Conservation (phyloP, 2,113 vertebrate species). For the Bothrops jararaca region DNA sequence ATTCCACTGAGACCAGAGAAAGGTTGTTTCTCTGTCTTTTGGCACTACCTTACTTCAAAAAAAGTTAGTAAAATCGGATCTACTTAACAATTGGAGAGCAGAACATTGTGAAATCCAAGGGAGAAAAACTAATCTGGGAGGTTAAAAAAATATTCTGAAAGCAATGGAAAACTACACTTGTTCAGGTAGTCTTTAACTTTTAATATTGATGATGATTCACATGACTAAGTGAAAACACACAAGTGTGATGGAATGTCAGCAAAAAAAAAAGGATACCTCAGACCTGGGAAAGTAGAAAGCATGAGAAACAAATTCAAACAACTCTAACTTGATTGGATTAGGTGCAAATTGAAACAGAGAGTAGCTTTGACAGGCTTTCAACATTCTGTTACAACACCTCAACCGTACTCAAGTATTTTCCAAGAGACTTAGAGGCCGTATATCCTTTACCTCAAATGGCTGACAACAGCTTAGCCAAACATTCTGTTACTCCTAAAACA, state of each 20-base stretch:
- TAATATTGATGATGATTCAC: neutral
- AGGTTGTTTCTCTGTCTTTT: neutral
- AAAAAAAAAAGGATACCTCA: neutral
- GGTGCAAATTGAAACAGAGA: neutral
- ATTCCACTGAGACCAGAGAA: neutral
- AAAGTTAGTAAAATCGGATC: neutral
- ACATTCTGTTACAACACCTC: neutral
- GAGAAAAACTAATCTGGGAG: neutral
- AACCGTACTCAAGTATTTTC: neutral
- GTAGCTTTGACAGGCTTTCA: neutral
- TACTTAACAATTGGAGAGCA: neutral
- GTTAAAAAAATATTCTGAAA: neutral
- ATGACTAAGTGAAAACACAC: neutral
- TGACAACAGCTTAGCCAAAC: neutral
- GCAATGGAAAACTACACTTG: neutral
- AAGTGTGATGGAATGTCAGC: neutral
- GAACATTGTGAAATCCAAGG: neutral
- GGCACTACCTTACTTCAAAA: neutral
- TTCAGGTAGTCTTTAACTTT: neutral
- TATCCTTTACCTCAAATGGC: neutral
- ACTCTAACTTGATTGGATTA: neutral
- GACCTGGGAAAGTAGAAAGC: neutral
- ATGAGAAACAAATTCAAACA: neutral
- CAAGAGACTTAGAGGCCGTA: neutral
- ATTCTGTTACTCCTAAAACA: neutral